phyloP scores from a whole-genome alignment of 2,797 vertebrate genomes.

The Naso thynnoides region DNA sequence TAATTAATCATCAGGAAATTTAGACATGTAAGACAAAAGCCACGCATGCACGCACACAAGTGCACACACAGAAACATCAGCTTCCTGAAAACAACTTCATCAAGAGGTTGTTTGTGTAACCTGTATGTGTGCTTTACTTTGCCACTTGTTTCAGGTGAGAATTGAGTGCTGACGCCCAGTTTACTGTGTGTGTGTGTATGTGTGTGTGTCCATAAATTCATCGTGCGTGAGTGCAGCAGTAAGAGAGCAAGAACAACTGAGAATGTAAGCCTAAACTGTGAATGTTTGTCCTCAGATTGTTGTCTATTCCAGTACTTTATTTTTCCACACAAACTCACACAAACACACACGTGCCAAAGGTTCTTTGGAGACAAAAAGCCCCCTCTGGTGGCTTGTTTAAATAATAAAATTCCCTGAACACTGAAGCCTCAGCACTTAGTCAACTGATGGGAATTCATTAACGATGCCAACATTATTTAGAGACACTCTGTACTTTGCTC shows the following conservation, averaged over 20 bases:
- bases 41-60: neutral
- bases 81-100: no score
- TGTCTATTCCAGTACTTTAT: neutral
- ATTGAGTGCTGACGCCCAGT: no score
- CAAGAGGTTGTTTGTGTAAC: neutral
- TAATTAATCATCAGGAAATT: conserved; percentile 61
- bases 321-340: neutral
- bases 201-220: no score
- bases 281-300: conserved; percentile 12
- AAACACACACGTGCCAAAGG: neutral
- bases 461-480: conserved; percentile 26
- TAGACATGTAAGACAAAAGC: conserved; percentile 25
- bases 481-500: neutral
- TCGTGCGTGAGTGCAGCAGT: neutral
- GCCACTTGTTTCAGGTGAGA: no score
- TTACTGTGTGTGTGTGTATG: neutral
- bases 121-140: neutral
- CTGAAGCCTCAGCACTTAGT: conserved; percentile 16
- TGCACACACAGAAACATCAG: neutral
- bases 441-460: conserved; percentile 14
- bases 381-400: conserved; percentile 50
- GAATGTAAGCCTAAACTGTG: neutral
- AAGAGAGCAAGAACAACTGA: neutral
- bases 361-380: conserved; percentile 26
- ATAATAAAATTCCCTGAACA: conserved; percentile 30